These are phyloP conservation scores for Acrobasis consociella DNA, from an alignment of 2,888 invertebrate species.

Conservation along the genomic window DNA sequence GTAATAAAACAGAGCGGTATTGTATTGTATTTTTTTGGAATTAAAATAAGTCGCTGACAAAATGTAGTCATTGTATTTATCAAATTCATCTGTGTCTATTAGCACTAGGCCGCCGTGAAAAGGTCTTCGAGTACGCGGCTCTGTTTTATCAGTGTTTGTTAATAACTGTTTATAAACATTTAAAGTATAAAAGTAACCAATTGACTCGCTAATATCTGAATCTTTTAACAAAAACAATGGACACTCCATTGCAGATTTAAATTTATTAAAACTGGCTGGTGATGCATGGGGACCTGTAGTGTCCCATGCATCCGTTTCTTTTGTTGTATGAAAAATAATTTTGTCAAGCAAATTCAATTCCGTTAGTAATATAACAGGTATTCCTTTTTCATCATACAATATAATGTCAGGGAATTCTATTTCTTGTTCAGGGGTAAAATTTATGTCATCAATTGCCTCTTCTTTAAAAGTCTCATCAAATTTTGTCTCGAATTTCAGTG, in stretches of 20 bases:
- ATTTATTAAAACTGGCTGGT: conserved; percentile 46
- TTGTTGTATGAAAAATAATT: conserved; percentile 41
- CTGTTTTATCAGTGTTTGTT: conserved; percentile 34
- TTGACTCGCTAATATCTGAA: conserved; percentile 44
- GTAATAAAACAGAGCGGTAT: conserved; percentile 49
- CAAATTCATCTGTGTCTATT: conserved; percentile 44
- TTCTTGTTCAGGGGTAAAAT: conserved; percentile 45
- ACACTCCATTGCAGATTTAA: conserved; percentile 46
- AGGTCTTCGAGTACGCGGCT: conserved; percentile 47
- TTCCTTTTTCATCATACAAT: conserved; percentile 47
- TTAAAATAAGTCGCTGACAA: conserved; percentile 52
- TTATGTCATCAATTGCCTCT: conserved; percentile 40
- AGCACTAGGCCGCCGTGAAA: conserved; percentile 52
- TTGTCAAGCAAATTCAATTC: conserved; percentile 44
- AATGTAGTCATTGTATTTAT: conserved; percentile 54
- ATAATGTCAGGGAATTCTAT: conserved; percentile 54
- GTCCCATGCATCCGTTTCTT: conserved; percentile 13
- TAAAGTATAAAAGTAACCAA: conserved; percentile 53
- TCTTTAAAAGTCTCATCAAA: conserved; percentile 36
- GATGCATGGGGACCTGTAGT: no score
- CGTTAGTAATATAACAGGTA: conserved; percentile 48
- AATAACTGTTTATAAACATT: conserved; percentile 50
- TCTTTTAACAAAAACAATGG: conserved; percentile 47
- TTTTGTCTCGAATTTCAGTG: conserved; percentile 43
- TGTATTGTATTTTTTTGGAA: conserved; percentile 46